Conservation (phyloP, 2,888 invertebrate species). For the Orthonychiurus folsomi region DNA sequence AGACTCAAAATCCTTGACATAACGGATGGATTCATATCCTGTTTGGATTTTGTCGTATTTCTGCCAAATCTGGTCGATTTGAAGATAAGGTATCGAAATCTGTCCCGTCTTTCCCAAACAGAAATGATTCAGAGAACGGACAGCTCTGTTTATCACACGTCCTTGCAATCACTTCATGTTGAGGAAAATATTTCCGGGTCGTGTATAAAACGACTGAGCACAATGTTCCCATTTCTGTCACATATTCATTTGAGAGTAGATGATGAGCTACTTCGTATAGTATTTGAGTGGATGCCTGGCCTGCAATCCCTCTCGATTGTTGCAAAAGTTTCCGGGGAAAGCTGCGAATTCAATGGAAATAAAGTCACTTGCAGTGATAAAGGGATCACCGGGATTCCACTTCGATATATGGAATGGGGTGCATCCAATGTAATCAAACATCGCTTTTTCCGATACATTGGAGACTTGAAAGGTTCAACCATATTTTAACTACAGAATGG, state of each 20-base stretch:
- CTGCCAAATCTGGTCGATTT: not conserved
- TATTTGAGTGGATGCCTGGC: not conserved
- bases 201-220: not conserved
- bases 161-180: not conserved
- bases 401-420: conserved; percentile 12
- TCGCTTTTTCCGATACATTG: conserved; percentile 20
- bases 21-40: not conserved
- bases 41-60: not conserved
- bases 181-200: not conserved
- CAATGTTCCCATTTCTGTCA: not conserved
- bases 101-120: not conserved
- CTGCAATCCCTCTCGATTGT: not conserved
- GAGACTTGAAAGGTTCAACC: conserved; percentile 20
- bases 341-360: not conserved
- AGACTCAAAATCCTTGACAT: too few species aligned
- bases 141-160: not conserved
- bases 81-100: not conserved
- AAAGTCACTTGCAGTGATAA: conserved; percentile 19
- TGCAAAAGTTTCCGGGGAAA: not conserved
- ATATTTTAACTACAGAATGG: not conserved
- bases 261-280: not conserved
- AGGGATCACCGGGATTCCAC: conserved; percentile 25
- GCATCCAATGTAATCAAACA: not conserved
- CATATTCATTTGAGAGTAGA: not conserved
- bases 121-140: not conserved